These are phyloP conservation scores for Piprites chloris DNA, from an alignment of 2,113 vertebrate genomes.

Conservation along the genomic window DNA sequence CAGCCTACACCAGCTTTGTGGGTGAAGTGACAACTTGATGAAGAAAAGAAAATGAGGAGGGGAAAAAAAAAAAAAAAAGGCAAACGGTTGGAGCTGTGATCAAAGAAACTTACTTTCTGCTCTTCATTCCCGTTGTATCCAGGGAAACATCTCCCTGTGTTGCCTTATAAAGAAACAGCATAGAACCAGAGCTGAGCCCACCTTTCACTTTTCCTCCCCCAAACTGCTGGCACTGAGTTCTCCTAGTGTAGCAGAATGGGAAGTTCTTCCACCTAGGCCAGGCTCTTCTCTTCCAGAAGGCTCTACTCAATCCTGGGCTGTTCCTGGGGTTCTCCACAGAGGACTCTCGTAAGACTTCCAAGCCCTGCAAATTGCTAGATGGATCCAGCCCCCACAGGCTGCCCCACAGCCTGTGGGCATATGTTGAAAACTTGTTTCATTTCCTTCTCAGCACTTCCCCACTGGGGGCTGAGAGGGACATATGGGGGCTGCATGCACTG, in stretches of 20 bases:
- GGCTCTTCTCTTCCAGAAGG: background rate
- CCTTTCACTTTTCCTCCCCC: background rate
- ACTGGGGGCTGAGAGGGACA: background rate
- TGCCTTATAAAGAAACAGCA: background rate
- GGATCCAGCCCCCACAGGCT: background rate
- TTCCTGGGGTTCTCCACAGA: background rate
- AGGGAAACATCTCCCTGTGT: background rate
- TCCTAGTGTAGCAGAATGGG: background rate
- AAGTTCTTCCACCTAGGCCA: background rate
- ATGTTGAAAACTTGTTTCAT: background rate
- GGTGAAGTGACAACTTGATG: background rate
- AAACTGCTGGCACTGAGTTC: background rate
- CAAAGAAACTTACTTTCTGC: background rate
- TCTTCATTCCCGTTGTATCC: conserved; percentile 24
- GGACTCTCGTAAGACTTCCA: background rate
- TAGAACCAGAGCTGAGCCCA: background rate
- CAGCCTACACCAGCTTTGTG: background rate
- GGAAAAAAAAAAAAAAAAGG: background rate
- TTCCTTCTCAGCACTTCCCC: conserved; percentile 35
- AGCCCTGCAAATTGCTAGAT: background rate
- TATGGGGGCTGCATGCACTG: background rate
- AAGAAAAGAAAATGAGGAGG: background rate
- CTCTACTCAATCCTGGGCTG: background rate
- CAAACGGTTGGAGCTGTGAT: background rate
- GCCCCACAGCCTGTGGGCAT: background rate